Conservation (phyloP, 2,113 vertebrate genomes). For the Otolemur garnettii region DNA sequence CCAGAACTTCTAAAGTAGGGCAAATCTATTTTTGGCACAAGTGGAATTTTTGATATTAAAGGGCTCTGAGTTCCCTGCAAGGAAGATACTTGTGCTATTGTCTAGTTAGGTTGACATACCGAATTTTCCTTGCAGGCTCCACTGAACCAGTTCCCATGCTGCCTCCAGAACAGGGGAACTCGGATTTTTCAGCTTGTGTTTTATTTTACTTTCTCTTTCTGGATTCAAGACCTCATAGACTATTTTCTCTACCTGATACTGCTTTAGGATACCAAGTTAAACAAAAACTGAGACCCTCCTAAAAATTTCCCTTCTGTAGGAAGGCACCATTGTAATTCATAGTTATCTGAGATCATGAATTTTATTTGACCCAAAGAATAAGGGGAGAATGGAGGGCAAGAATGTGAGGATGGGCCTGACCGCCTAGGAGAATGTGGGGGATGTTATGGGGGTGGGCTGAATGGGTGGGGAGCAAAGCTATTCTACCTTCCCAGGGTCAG, state of each 20-base stretch:
- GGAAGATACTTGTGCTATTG: background rate
- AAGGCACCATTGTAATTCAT: background rate
- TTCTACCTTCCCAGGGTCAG: background rate
- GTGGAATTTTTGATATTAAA: background rate
- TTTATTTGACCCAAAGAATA: constrained; percentile 6
- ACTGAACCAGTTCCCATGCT: background rate
- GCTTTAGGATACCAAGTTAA: background rate
- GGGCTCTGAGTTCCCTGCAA: background rate
- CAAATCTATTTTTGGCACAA: constrained; percentile 31
- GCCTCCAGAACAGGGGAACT: background rate
- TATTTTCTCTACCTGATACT: background rate
- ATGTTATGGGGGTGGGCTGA: background rate
- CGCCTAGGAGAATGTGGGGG: background rate
- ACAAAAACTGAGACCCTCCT: background rate
- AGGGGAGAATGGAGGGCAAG: background rate
- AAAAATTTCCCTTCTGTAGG: background rate
- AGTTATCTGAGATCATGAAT: constrained; percentile 7
- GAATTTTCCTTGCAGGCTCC: background rate
- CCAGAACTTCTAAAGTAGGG: constrained; percentile 51
- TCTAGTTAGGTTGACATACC: background rate
- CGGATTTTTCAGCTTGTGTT: background rate
- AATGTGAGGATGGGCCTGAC: background rate
- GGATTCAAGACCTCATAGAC: background rate
- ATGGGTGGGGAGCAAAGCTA: background rate
- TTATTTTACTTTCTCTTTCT: constrained; percentile 36